Conservation (phyloP, 1,140 invertebrate species). For the Marisa cornuarietis region DNA sequence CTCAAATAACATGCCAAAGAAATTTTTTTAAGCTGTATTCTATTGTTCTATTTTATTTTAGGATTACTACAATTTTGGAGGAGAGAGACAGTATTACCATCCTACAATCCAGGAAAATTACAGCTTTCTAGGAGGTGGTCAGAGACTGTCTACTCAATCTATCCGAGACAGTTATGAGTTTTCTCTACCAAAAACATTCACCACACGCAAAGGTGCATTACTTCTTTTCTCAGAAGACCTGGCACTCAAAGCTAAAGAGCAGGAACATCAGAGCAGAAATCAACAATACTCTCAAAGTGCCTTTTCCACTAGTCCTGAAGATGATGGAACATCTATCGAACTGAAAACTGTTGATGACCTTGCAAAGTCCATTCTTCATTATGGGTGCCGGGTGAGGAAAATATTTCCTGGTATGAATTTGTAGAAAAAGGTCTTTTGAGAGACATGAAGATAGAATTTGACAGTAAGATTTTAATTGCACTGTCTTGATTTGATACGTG, state of each 20-base stretch:
- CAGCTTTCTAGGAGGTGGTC: conserved; percentile 31
- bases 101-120: conserved; percentile 54
- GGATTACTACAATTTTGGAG: conserved; percentile 63
- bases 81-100: conserved; percentile 34
- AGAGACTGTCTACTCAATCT: conserved; percentile 29
- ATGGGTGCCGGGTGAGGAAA: conserved; percentile 45
- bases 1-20: too few relatives aligned
- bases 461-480: too few relatives aligned
- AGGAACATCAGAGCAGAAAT: neutral
- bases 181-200: conserved; percentile 64
- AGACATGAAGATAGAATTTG: too few relatives aligned
- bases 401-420: too few relatives aligned
- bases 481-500: too few relatives aligned
- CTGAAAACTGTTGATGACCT: conserved; percentile 63
- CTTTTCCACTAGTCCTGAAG: neutral
- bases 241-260: conserved; percentile 38
- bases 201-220: conserved; percentile 64
- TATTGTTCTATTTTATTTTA: conserved; percentile 37
- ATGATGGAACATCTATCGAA: conserved; percentile 17
- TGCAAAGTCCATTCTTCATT: conserved; percentile 61
- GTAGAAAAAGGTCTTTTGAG: too few relatives aligned
- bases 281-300: neutral
- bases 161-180: conserved; percentile 36
- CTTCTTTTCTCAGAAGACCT: conserved; percentile 65
- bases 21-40: too few relatives aligned